A percentile compares a stretch with the other conserved stretches of the same genome.
Conservation (phyloP, 2,113 vertebrate genomes). For the Hiodon alosoides region DNA sequence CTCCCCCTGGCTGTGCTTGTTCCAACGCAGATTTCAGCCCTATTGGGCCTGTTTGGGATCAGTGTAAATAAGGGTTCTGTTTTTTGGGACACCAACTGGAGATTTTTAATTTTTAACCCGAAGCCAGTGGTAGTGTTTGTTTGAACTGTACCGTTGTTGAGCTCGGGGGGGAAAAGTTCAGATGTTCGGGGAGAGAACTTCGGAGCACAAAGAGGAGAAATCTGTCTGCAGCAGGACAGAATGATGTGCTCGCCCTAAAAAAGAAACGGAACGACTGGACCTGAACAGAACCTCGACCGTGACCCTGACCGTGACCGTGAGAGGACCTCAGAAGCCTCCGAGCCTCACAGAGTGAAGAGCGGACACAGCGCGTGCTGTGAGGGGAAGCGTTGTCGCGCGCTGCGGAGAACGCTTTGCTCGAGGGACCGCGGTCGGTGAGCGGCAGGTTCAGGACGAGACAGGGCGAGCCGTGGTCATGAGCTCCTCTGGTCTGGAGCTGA, state of each 20-base stretch:
- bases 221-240: conserved; percentile 5
- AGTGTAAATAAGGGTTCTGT: conserved; percentile 38
- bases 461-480: conserved; percentile 63
- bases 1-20: neutral
- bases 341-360: neutral
- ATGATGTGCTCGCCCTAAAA: neutral
- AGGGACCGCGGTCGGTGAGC: neutral
- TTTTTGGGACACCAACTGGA: conserved; percentile 29
- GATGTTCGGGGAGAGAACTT: conserved; percentile 14
- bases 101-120: conserved; percentile 65
- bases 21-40: neutral
- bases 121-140: conserved; percentile 22
- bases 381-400: too few relatives aligned
- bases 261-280: neutral
- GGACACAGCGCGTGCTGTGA: neutral
- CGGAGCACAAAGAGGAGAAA: neutral
- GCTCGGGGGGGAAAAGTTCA: conserved; percentile 29
- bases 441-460: neutral
- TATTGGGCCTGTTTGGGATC: conserved; percentile 29
- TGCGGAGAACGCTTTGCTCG: too few relatives aligned
- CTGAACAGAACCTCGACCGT: neutral
- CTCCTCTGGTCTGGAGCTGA: conserved; percentile 76
- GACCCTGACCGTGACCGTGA: conserved; percentile 22
- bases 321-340: neutral
- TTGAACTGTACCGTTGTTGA: conserved; percentile 25